Evolutionary conservation across 2,113 vertebrate genomes (phyloP).

Genomic region (Callipepla californica): DNA sequence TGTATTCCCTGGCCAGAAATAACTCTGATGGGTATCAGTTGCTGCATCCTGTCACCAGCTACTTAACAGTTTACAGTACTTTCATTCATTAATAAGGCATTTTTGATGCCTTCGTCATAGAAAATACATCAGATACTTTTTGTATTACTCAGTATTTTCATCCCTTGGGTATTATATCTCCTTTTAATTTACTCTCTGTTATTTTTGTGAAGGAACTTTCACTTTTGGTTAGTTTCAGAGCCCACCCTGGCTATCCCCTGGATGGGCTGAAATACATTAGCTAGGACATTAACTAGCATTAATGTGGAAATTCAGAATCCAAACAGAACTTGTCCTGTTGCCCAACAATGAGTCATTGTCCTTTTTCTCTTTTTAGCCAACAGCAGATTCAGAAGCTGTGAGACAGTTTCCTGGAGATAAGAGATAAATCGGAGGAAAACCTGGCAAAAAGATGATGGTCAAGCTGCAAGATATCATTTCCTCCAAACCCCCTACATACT

Average conservation of each 20-base stretch:
- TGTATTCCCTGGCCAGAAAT: neutral
- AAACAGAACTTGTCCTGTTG: slow-evolving; percentile 57
- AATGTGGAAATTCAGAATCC: slow-evolving; percentile 69
- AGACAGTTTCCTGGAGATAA: slow-evolving; percentile 90
- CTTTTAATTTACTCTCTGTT: slow-evolving; percentile 71
- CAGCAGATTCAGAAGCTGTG: slow-evolving; percentile 76
- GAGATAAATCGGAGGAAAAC: slow-evolving; percentile 76
- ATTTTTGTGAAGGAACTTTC: slow-evolving; percentile 73
- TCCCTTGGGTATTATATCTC: slow-evolving; percentile 49
- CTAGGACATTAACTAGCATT: slow-evolving; percentile 30
- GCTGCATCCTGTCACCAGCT: neutral
- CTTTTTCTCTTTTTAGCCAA: slow-evolving; percentile 71
- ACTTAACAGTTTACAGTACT: neutral
- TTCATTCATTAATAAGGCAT: neutral
- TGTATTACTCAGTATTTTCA: slow-evolving; percentile 48
- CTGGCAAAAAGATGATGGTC: slow-evolving; percentile 73
- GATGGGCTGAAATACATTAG: slow-evolving; percentile 40
- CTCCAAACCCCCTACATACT: slow-evolving; percentile 73
- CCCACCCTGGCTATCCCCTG: slow-evolving; percentile 71
- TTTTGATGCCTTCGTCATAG: slow-evolving; percentile 53
- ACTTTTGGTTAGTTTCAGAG: slow-evolving; percentile 71
- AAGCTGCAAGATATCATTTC: slow-evolving; percentile 71
- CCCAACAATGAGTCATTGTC: slow-evolving; percentile 80
- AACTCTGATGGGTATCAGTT: neutral
- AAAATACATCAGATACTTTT: neutral